Base-by-base conservation (phyloP, 2,888 invertebrate species). In the Xestia sexstrigata region DNA sequence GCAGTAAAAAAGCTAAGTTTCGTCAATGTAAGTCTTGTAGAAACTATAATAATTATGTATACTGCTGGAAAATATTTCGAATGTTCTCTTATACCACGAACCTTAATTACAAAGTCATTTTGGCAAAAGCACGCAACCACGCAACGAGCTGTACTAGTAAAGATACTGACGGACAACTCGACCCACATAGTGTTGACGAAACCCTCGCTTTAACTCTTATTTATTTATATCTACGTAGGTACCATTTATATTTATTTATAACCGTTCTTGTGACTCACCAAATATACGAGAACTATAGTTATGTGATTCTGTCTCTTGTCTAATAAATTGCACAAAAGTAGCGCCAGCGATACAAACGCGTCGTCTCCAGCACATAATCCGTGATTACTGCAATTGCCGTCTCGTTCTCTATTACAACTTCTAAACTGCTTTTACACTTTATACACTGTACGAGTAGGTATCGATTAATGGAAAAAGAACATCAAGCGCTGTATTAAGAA, bases 101-200 rank as follows among this genome's bases (percentile, higher is more conserved):
- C 2, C 17, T n/a, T n/a, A 62, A 58, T 70, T 35, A 74, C 49
- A 15, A 63, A 58, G n/a, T 72, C 9, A 35, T 74, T 74, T 62
- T 62, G 63, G 15, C 49, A 39, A 69, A 83, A 85, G 13, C 55
- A 35, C 23, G 35, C 26, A 42, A 17, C 42, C 11, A 45, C n/a
- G 47, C 91, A 88, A 88, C 89, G 15, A 58, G 86, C 87, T 60
- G 60, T 68, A 60, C 65, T 65, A 76, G 70, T 70, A 52, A 49
- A 62, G 66, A 74, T 52, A 45, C 49, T 58, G 92, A 92, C 89
- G 91, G 91, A 92, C 89, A 91, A 91, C 89, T 90, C 88, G 92
- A 94, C 94, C 94, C 90, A 95, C 94, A 93, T 94, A 87, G 89
- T 89, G 83, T 90, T 94, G 92, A 92, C 92, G 93, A 94, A 94